Percentiles rank a stretch among this genome's conserved stretches.
phyloP scores from a whole-genome alignment of 2,888 invertebrate species.

The Autographa pulchrina region DNA sequence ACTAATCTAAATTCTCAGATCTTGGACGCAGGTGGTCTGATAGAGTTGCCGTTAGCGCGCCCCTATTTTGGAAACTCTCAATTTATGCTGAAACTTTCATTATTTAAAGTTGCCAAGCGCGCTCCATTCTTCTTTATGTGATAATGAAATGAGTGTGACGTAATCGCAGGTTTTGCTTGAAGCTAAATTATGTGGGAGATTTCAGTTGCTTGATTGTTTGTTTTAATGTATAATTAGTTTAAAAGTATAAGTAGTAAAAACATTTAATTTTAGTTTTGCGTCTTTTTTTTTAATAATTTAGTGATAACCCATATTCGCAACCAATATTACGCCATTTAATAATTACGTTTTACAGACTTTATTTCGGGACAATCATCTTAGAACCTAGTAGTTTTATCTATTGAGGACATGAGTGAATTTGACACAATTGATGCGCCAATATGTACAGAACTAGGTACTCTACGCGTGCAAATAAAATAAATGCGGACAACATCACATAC shows the following conservation, averaged over 20 bases:
- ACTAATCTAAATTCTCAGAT: slow-evolving; percentile 82
- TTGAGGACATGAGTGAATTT: neutral
- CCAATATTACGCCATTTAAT: neutral
- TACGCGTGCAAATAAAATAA: neutral
- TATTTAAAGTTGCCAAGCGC: slow-evolving; percentile 57
- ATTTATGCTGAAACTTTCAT: slow-evolving; percentile 77
- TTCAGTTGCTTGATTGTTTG: slow-evolving; percentile 10
- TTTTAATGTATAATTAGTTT: neutral
- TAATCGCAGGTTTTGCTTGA: slow-evolving; percentile 36
- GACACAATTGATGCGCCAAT: neutral
- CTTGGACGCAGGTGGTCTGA: slow-evolving; percentile 78
- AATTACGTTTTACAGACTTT: neutral
- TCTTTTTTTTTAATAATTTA: neutral
- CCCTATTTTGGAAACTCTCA: slow-evolving; percentile 71
- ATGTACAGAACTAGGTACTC: neutral
- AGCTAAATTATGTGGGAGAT: slow-evolving; percentile 22
- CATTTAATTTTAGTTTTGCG: neutral
- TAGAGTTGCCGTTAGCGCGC: slow-evolving; percentile 72
- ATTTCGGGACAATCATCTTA: neutral
- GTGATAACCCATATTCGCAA: neutral
- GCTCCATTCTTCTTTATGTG: slow-evolving; percentile 55
- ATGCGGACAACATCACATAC: too few species aligned
- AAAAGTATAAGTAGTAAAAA: too few species aligned
- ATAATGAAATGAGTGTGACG: slow-evolving; percentile 51
- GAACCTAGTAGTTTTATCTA: neutral